Evolutionary conservation across 2,888 invertebrate genomes (phyloP).

Genomic region (Tachina grossa): DNA sequence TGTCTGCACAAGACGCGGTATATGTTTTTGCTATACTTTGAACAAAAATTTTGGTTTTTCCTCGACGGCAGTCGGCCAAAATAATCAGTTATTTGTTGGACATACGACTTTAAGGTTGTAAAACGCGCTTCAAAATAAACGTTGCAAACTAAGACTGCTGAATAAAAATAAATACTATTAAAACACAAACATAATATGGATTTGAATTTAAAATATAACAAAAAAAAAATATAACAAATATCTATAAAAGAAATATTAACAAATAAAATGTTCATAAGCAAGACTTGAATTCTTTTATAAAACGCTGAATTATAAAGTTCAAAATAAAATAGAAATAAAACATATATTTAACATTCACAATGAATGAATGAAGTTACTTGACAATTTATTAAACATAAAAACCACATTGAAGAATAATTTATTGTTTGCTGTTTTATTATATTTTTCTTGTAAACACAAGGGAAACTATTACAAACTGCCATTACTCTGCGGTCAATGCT

Average conservation of each 20-base stretch:
- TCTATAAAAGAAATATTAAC: neutral
- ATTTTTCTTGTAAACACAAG: conserved; percentile 31
- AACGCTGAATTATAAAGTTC: conserved; percentile 13
- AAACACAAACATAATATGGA: neutral
- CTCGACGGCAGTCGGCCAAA: conserved; percentile 77
- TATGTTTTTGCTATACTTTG: conserved; percentile 27
- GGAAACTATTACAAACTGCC: conserved; percentile 70
- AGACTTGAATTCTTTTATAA: conserved; percentile 25
- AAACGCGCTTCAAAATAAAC: conserved; percentile 73
- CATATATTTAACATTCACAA: conserved; percentile 33
- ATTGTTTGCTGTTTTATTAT: neutral
- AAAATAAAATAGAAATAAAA: conserved; percentile 33
- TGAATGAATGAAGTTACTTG: conserved; percentile 36
- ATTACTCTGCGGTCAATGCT: conserved; percentile 16
- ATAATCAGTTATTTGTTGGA: conserved; percentile 79
- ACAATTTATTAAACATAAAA: conserved; percentile 29
- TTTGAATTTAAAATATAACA: conserved; percentile 28
- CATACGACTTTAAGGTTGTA: conserved; percentile 77
- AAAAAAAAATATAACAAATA: conserved; percentile 13
- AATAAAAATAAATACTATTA: neutral
- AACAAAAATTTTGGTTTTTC: conserved; percentile 75
- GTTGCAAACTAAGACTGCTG: conserved; percentile 62
- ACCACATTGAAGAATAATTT: conserved; percentile 39
- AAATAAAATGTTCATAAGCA: conserved; percentile 41
- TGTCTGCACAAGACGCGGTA: conserved; percentile 66